Evolutionary conservation across 2,797 vertebrate genomes (phyloP).

Genomic region (Cirrhinus mrigala): DNA sequence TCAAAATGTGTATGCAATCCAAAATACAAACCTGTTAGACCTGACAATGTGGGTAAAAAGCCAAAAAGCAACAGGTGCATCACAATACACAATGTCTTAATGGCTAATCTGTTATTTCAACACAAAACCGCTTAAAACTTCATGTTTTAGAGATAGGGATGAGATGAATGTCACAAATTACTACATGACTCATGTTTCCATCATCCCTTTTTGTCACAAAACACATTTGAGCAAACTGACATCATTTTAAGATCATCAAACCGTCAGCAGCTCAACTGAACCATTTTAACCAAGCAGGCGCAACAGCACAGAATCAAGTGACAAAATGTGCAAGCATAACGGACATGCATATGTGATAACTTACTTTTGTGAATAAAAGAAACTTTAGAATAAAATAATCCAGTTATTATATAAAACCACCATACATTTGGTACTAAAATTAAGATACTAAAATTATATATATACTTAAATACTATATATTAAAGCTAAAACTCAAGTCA

Average conservation of each 20-base stretch:
- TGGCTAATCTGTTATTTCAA: neutral
- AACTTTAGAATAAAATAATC: neutral
- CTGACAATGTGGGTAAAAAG: slow-evolving; percentile 7
- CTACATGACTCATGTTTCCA: neutral
- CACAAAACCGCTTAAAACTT: neutral
- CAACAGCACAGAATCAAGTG: slow-evolving; percentile 6
- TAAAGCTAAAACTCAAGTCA: neutral
- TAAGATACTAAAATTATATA: neutral
- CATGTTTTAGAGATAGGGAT: neutral
- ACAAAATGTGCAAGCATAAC: neutral
- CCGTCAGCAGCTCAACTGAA: neutral
- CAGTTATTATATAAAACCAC: neutral
- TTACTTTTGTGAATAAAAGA: neutral
- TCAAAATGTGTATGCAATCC: neutral
- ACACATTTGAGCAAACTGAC: neutral
- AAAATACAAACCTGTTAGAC: slow-evolving; percentile 41
- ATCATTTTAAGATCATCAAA: neutral
- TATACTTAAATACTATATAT: neutral
- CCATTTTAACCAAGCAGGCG: neutral
- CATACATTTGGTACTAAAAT: neutral
- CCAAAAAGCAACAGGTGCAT: neutral
- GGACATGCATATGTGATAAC: neutral
- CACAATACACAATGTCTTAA: neutral
- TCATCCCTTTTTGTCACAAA: neutral
- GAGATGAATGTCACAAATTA: neutral